A percentile compares a stretch with the other conserved stretches of the same genome.
phyloP scores from a whole-genome alignment of 2,113 vertebrate species.

The Geococcyx californianus region DNA sequence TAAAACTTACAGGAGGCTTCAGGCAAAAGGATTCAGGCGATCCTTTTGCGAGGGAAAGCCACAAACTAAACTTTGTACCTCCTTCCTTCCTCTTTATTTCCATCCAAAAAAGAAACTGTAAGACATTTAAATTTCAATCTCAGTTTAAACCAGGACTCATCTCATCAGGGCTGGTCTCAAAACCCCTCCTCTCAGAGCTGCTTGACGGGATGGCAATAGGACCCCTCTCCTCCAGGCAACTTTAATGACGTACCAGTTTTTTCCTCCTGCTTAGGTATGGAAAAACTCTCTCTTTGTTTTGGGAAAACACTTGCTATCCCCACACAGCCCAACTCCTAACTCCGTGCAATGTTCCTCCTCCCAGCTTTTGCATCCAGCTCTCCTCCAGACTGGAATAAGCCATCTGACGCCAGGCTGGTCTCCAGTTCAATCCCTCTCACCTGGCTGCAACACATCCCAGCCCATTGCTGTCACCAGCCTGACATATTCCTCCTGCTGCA shows the following conservation, averaged over 20 bases:
- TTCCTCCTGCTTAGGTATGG: background rate
- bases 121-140: background rate
- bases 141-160: background rate
- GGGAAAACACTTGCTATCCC: background rate
- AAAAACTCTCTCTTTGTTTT: background rate
- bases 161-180: background rate
- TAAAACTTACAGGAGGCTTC: background rate
- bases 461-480: background rate
- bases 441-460: background rate
- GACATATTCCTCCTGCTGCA: background rate
- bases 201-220: background rate
- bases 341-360: accelerated
- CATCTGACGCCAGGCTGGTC: background rate
- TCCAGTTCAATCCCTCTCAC: background rate
- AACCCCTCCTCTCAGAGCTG: background rate
- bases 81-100: background rate
- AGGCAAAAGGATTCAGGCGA: background rate
- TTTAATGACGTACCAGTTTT: accelerated
- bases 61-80: background rate
- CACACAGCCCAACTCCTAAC: background rate
- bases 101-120: background rate
- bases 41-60: background rate
- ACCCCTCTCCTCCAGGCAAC: background rate
- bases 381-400: background rate
- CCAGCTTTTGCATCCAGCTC: background rate